phyloP scores from a whole-genome alignment of 2,888 invertebrate genomes.

The Monochamus alternatus region DNA sequence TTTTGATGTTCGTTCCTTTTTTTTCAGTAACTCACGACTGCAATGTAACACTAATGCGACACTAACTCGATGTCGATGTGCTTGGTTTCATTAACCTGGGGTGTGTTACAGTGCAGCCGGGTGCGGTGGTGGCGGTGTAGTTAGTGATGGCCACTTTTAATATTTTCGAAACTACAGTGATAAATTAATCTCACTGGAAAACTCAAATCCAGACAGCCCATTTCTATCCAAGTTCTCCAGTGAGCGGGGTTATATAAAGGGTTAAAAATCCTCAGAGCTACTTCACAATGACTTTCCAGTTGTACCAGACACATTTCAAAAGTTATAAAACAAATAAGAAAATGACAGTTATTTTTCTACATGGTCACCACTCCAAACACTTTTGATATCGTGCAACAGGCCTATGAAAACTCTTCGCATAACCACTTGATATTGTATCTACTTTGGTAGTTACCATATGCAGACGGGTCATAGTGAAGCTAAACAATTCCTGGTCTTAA shows the following conservation, averaged over 20 bases:
- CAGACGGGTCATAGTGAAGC: too few species aligned
- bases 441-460: too few species aligned
- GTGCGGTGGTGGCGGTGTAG: constrained; percentile 67
- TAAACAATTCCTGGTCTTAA: too few species aligned
- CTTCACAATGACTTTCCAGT: neutral
- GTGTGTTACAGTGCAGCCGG: constrained; percentile 70
- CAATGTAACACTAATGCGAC: constrained; percentile 72
- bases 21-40: constrained; percentile 70
- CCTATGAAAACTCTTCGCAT: too few species aligned
- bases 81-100: constrained; percentile 68
- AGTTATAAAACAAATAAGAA: too few species aligned
- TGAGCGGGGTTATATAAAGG: neutral
- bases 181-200: neutral
- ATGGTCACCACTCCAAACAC: neutral
- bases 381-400: neutral
- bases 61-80: constrained; percentile 71
- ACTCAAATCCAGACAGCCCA: neutral
- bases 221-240: neutral
- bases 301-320: too few species aligned
- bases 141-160: constrained; percentile 46
- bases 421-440: too few species aligned
- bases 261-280: neutral
- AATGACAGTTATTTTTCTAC: too few species aligned
- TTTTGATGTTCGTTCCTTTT: constrained; percentile 69
- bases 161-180: neutral